Evolutionary conservation across 2,797 vertebrate genomes (phyloP).

Genomic region (Galago senegalensis): DNA sequence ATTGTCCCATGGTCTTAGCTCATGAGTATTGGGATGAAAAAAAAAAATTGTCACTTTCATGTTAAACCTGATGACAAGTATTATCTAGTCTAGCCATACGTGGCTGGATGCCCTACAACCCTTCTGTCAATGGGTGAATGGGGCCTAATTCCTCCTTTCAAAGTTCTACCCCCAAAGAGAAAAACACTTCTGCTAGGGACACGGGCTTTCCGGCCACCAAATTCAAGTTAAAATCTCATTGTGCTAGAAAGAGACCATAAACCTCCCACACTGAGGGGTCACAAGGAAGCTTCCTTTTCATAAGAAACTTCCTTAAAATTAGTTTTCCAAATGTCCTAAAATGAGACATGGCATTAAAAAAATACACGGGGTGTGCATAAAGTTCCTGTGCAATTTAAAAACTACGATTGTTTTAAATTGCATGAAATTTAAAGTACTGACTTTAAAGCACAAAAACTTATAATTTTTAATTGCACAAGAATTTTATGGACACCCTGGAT

Average conservation of each 20-base stretch:
- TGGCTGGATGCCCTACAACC: not conserved
- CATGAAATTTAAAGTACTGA: no score
- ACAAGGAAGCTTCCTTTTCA: conserved; percentile 24
- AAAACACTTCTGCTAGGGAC: not conserved
- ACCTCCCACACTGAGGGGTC: not conserved
- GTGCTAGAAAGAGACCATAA: not conserved
- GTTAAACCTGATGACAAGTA: conserved; percentile 4
- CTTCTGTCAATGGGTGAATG: not conserved
- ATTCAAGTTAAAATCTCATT: conserved; percentile 14
- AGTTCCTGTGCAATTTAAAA: no score
- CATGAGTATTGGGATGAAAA: conserved; percentile 5
- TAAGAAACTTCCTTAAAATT: conserved; percentile 45
- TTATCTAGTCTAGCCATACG: not conserved
- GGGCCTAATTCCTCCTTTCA: not conserved
- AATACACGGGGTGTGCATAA: no score
- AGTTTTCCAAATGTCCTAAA: conserved; percentile 38
- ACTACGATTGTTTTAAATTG: no score
- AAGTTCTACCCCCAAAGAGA: not conserved
- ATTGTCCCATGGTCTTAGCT: not conserved
- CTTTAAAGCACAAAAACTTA: no score
- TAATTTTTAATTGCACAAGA: no score
- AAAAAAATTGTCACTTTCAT: not conserved
- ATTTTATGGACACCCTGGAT: no score
- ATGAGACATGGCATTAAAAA: conserved; percentile 27
- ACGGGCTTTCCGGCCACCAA: not conserved